phyloP scores from a whole-genome alignment of 2,797 vertebrate species.

The Emys orbicularis region DNA sequence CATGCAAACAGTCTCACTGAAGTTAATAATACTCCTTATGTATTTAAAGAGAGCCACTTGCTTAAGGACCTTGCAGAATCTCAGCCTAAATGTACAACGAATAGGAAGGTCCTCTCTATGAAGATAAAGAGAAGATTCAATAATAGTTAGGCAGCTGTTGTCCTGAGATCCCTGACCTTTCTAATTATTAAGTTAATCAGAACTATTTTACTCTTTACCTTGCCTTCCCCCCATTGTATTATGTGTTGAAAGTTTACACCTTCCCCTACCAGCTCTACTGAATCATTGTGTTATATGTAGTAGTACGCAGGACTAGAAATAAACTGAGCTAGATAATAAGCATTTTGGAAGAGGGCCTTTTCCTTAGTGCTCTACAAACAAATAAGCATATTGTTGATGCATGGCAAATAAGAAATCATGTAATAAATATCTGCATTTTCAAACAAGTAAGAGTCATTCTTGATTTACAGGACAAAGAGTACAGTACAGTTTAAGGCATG shows the following conservation, averaged over 20 bases:
- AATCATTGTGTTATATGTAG: background rate
- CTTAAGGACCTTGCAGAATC: background rate
- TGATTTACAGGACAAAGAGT: background rate
- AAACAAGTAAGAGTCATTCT: background rate
- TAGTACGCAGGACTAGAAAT: background rate
- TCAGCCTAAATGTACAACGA: rapidly evolving
- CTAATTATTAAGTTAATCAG: background rate
- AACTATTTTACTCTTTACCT: background rate
- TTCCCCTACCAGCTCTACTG: background rate
- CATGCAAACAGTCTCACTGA: background rate
- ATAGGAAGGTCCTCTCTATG: background rate
- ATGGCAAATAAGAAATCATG: background rate
- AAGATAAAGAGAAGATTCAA: background rate
- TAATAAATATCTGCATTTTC: background rate
- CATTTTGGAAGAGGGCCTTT: background rate
- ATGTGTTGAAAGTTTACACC: background rate
- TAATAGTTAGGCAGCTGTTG: background rate
- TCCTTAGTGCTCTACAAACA: background rate
- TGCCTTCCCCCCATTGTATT: background rate
- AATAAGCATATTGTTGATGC: background rate
- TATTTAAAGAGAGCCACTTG: background rate
- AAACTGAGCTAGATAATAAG: background rate
- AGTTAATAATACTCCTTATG: background rate
- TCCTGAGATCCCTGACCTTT: background rate
- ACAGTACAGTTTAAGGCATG: background rate